Conservation (phyloP, 2,888 invertebrate species). For the Thecocarcelia acutangulata region DNA sequence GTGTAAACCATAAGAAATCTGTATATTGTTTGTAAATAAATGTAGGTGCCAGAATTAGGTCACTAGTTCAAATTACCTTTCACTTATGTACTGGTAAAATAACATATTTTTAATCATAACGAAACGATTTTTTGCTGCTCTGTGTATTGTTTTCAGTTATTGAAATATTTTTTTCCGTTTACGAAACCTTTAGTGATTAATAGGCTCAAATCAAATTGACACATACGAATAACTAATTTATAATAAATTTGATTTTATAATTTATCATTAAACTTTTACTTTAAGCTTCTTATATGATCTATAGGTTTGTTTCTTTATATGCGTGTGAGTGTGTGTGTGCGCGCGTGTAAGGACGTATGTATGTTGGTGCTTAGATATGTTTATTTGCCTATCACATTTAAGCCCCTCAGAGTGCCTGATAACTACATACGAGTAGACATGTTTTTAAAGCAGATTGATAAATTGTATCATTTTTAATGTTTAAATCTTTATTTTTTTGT, state of each 20-base stretch:
- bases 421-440: not conserved
- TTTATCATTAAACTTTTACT: slow-evolving; percentile 38
- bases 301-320: not conserved
- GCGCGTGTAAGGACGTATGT: too few species aligned
- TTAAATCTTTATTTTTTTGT: not conserved
- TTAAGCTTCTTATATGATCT: slow-evolving; percentile 13
- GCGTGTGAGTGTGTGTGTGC: too few species aligned
- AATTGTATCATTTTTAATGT: not conserved
- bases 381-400: slow-evolving; percentile 13
- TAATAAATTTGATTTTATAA: slow-evolving; percentile 9
- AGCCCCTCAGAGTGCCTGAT: slow-evolving; percentile 27
- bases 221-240: not conserved
- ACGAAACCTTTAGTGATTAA: not conserved
- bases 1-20: too few species aligned
- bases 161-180: not conserved
- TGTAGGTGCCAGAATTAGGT: too few species aligned
- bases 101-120: too few species aligned
- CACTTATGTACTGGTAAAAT: too few species aligned
- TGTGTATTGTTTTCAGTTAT: too few species aligned
- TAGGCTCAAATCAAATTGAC: not conserved
- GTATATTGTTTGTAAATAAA: too few species aligned
- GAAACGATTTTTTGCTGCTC: too few species aligned
- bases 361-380: not conserved
- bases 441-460: not conserved
- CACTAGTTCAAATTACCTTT: too few species aligned